Conservation (phyloP, 1,140 invertebrate genomes). For the Calycopis cecrops region DNA sequence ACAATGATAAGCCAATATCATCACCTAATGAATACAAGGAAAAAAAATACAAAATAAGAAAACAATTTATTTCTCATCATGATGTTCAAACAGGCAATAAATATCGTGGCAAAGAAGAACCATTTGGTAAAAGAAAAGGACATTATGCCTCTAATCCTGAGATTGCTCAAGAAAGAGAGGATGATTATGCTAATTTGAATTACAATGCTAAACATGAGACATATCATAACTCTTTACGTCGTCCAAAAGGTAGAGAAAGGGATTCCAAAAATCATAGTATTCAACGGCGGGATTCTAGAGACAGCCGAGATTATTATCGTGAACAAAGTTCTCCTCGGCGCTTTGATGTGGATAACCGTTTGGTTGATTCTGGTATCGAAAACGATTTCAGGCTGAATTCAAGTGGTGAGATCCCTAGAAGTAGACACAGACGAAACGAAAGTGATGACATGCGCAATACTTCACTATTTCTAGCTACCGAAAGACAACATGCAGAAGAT, state of each 20-base stretch:
- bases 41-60: constrained; percentile 67
- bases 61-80: constrained; percentile 74
- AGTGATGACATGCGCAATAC: constrained; percentile 80
- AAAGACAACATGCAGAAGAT: constrained; percentile 79
- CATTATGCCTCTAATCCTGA: constrained; percentile 77
- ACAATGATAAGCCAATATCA: constrained; percentile 75
- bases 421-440: constrained; percentile 53
- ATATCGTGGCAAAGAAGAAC: constrained; percentile 66
- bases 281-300: constrained; percentile 63
- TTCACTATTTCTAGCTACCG: constrained; percentile 79
- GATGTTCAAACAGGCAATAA: constrained; percentile 64
- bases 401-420: constrained; percentile 75
- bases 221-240: constrained; percentile 74
- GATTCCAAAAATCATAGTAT: constrained; percentile 64
- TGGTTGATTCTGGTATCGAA: constrained; percentile 86
- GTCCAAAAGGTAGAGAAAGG: constrained; percentile 63
- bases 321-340: constrained; percentile 63
- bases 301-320: constrained; percentile 68
- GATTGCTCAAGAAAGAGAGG: constrained; percentile 68
- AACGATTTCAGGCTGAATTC: constrained; percentile 85
- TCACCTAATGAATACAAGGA: constrained; percentile 75
- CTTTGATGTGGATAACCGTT: constrained; percentile 76
- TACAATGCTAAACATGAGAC: constrained; percentile 65
- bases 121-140: constrained; percentile 69
- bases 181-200: constrained; percentile 63